These are phyloP conservation scores for Alitta virens DNA, from an alignment of 2,888 invertebrate genomes.

Conservation along the genomic window DNA sequence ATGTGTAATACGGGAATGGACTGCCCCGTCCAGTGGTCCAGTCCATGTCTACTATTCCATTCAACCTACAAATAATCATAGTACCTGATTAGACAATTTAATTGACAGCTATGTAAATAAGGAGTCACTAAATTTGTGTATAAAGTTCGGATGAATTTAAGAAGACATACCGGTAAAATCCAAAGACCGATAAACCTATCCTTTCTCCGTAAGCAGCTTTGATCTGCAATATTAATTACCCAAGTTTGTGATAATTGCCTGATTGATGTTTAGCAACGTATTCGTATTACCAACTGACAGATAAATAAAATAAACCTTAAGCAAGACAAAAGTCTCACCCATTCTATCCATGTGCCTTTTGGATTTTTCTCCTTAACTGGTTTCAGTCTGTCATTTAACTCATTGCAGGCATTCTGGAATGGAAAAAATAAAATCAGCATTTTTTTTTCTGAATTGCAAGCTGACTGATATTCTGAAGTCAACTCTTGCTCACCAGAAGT, in stretches of 20 bases:
- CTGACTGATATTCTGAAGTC: no score
- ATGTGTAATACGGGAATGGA: conserved; percentile 34
- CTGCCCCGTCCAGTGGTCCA: neutral
- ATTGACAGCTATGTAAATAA: no score
- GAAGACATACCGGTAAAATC: neutral
- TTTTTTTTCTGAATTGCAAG: no score
- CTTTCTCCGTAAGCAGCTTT: neutral
- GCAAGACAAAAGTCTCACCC: no score
- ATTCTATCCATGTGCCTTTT: neutral
- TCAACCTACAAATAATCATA: no score
- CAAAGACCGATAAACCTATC: neutral
- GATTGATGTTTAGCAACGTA: no score
- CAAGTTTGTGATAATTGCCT: no score
- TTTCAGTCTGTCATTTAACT: neutral
- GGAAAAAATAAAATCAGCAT: neutral
- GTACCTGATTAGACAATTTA: no score
- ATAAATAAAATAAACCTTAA: no score
- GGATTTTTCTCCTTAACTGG: neutral
- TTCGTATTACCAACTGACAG: no score
- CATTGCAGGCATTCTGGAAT: neutral
- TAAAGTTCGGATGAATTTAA: no score
- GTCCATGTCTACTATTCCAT: neutral
- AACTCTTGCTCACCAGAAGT: conserved; percentile 39
- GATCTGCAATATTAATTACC: neutral
- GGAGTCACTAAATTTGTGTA: no score